Evolutionary conservation across 2,888 invertebrate species (phyloP).

Genomic region (Nezara viridula): DNA sequence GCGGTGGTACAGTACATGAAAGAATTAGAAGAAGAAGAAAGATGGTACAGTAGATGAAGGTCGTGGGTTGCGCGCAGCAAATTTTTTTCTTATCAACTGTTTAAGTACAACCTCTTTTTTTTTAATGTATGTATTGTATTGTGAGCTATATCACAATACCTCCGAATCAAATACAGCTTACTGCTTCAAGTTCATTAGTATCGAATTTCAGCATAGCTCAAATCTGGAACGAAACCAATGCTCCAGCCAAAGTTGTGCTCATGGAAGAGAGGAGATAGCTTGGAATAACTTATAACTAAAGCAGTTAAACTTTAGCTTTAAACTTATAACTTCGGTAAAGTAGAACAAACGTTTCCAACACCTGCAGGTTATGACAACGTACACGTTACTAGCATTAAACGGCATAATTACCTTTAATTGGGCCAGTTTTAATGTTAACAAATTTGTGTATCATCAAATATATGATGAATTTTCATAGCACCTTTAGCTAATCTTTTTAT

Average conservation of each 20-base stretch:
- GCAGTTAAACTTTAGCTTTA: slow-evolving; percentile 45
- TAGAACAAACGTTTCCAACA: slow-evolving; percentile 49
- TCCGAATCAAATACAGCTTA: background rate
- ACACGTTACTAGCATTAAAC: slow-evolving; percentile 25
- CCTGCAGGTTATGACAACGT: slow-evolving; percentile 41
- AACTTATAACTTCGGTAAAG: slow-evolving; percentile 42
- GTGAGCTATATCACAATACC: too few relatives aligned
- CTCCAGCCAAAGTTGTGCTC: background rate
- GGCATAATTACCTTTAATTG: slow-evolving; percentile 10
- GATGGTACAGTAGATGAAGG: too few relatives aligned
- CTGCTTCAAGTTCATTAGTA: background rate
- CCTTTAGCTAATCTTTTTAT: too few relatives aligned
- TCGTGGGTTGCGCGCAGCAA: too few relatives aligned
- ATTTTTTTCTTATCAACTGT: too few relatives aligned
- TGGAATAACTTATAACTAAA: slow-evolving; percentile 43
- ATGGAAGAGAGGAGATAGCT: slow-evolving; percentile 4
- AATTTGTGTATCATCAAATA: background rate
- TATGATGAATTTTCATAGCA: background rate
- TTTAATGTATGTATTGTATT: too few relatives aligned
- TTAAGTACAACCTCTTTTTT: too few relatives aligned
- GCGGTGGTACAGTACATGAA: too few relatives aligned
- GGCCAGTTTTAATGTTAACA: background rate
- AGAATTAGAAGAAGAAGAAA: too few relatives aligned
- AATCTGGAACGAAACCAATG: background rate
- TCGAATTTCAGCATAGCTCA: background rate